Evolutionary conservation across 2,113 vertebrate species (phyloP).

Genomic region (Psophia crepitans): DNA sequence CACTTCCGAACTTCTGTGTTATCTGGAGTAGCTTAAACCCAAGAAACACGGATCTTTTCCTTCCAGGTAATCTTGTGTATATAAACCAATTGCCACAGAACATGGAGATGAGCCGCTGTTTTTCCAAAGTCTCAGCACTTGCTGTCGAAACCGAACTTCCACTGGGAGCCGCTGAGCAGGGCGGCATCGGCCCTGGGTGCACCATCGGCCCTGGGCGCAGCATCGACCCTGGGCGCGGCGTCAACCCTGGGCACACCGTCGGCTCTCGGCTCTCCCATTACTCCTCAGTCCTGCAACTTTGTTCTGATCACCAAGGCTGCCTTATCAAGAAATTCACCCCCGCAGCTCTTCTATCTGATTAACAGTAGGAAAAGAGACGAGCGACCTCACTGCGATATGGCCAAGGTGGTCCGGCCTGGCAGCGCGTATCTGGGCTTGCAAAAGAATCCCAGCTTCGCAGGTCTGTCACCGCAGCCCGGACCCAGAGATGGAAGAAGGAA

Average conservation of each 20-base stretch:
- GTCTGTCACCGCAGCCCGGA: background rate
- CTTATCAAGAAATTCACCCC: background rate
- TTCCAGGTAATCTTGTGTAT: background rate
- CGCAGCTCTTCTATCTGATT: background rate
- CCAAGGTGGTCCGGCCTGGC: rapidly evolving
- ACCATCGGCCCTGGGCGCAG: too few species aligned
- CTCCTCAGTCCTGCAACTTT: background rate
- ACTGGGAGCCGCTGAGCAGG: background rate
- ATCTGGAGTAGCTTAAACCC: background rate
- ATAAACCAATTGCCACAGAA: background rate
- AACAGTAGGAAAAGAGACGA: background rate
- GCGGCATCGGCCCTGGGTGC: background rate
- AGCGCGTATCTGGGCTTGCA: rapidly evolving
- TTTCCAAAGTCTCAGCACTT: background rate
- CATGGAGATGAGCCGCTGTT: background rate
- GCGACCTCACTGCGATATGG: background rate
- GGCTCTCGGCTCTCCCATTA: background rate
- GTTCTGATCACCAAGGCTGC: background rate
- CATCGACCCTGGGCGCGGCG: too few species aligned
- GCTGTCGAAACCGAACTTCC: background rate
- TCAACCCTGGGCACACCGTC: too few species aligned
- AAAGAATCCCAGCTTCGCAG: background rate
- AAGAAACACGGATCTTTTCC: background rate
- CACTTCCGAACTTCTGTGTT: background rate
- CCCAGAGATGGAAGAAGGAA: background rate